These are phyloP conservation scores for Syngnathoides biaculeatus DNA, from an alignment of 2,113 vertebrate genomes.

Conservation along the genomic window DNA sequence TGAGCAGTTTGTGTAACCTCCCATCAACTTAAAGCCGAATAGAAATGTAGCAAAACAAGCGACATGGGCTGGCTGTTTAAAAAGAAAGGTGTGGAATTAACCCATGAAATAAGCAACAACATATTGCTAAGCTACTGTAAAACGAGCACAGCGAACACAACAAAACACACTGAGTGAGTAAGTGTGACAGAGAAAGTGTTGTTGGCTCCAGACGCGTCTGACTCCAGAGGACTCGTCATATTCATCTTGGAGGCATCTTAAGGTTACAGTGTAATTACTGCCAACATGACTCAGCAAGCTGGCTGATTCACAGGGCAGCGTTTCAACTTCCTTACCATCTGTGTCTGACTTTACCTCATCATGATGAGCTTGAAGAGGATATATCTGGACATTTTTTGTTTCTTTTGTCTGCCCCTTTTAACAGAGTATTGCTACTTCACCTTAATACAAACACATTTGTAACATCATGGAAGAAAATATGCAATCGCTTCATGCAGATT, in stretches of 20 bases:
- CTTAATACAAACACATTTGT: slow-evolving; percentile 14
- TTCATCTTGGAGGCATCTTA: slow-evolving; percentile 23
- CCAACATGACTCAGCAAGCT: slow-evolving; percentile 33
- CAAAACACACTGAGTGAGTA: background rate
- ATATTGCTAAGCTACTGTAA: background rate
- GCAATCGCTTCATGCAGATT: background rate
- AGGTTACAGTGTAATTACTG: slow-evolving; percentile 33
- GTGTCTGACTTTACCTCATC: background rate
- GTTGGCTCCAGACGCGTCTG: slow-evolving; percentile 8
- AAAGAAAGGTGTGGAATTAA: background rate
- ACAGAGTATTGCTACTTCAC: background rate
- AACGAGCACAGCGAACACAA: background rate
- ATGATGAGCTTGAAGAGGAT: background rate
- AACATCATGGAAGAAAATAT: slow-evolving; percentile 8
- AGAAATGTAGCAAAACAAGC: too few species aligned
- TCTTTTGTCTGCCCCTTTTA: background rate
- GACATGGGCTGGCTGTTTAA: too few species aligned
- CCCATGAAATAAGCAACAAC: background rate
- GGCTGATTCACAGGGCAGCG: slow-evolving; percentile 12
- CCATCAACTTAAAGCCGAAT: too few species aligned
- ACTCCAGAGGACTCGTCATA: slow-evolving; percentile 25
- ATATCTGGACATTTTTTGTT: slow-evolving; percentile 19
- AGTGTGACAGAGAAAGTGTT: slow-evolving; percentile 23
- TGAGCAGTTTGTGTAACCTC: slow-evolving; percentile 15
- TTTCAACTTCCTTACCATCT: slow-evolving; percentile 9